Base-by-base conservation (phyloP, 2,888 invertebrate species). In the Aphrophora alni region DNA sequence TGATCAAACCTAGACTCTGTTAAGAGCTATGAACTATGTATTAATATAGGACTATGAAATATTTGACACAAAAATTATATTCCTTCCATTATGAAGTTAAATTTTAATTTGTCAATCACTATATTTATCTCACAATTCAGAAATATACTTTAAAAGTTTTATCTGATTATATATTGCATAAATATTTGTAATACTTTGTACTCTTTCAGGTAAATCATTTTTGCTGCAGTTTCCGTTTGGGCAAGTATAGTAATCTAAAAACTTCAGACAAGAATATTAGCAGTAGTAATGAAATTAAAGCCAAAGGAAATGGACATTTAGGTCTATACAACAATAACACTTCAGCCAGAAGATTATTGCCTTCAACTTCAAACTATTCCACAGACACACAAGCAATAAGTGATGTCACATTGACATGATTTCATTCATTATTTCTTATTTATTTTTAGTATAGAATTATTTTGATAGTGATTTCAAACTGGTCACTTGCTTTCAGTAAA, bases 321-420 rank as follows among this genome's bases (percentile, higher is more conserved):
- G 28, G 33, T 10, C 51, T 78, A 69, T 69, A 73, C 59, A 78
- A 78, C 21, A 70, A 80, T n/a, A 82, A 84, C 71, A 82, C 81
- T 8, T 85, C 85, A 38, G 82, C 84, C 5, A 79, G 84, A 14
- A 69, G 84, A 27, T 81, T 85, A 14, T 79, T 85, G 17, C 84
- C 85, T 0, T 83, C 85, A 1, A 83, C 84, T 5, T 85, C 85
- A 10, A 84, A 84, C 25, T 85, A 84, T 21, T 59, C 59, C 10
- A 71, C 51, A 10, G 51, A 21, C 51, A n/a, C 28, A 14, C 72
- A 78, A 38, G 59, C 51, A n/a, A 44, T 72, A 1, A 38, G 72
- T 38, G 78, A 78, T 33, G 72, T 78, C 51, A 71, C 77, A 8
- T 70, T 44, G 24, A 38, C 77, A 21, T 59, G 59, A 59, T 59